A percentile compares a stretch with the other conserved stretches of the same genome.
phyloP scores from a whole-genome alignment of 2,888 invertebrate species.

The Copidosoma aretas region DNA sequence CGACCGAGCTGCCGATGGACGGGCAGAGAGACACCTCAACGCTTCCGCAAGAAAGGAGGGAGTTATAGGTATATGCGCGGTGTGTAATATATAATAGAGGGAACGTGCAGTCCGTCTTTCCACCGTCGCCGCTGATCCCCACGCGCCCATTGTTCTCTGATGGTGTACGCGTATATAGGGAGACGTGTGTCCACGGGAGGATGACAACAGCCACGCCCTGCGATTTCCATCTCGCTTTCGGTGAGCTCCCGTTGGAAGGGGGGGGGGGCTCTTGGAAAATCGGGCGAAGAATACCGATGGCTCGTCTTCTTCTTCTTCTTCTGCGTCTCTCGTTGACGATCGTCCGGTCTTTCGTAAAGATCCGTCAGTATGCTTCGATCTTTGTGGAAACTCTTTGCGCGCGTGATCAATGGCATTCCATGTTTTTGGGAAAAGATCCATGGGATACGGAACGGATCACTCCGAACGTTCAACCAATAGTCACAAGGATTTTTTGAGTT shows the following conservation, averaged over 20 bases:
- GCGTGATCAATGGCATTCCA: too few relatives aligned
- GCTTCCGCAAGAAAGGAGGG: not conserved
- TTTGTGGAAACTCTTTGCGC: too few relatives aligned
- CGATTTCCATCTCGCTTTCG: conserved; percentile 42
- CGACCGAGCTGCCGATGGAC: conserved; percentile 42
- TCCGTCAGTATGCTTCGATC: too few relatives aligned
- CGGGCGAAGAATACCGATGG: conserved; percentile 30
- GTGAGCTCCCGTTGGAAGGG: too few relatives aligned
- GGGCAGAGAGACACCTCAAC: too few relatives aligned
- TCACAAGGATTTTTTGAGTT: too few relatives aligned
- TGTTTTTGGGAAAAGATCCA: too few relatives aligned
- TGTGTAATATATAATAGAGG: too few relatives aligned
- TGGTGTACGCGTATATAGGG: not conserved
- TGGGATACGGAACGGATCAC: too few relatives aligned
- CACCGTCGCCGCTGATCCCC: not conserved
- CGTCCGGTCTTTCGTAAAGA: not conserved
- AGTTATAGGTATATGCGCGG: not conserved
- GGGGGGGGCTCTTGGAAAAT: conserved; percentile 7
- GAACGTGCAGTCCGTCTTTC: not conserved
- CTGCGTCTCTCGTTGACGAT: conserved; percentile 9
- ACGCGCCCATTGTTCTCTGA: not conserved
- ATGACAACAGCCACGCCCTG: conserved; percentile 29
- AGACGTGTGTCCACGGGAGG: not conserved
- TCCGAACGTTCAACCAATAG: too few relatives aligned
- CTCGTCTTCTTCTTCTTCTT: not conserved